Base-by-base conservation (phyloP, 2,113 vertebrate genomes). In the Bufo gargarizans region DNA sequence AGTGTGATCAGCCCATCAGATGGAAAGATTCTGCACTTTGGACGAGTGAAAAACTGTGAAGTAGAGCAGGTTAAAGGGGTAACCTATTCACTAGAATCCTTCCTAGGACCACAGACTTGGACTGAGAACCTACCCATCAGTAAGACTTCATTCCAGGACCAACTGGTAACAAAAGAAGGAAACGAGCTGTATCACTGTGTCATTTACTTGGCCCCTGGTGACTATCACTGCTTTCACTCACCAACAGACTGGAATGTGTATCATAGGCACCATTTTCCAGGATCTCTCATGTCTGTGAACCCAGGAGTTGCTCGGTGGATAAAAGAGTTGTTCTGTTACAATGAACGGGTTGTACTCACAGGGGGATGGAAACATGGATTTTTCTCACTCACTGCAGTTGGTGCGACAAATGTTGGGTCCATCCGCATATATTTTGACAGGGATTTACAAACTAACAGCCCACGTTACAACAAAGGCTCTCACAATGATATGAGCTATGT, bases 1-100 rank as follows among this genome's bases (percentile, higher is more conserved):
- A 96, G 96, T 0, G 95, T 99, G 97, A 96, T 96, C 49, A 99
- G 97, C 90, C 98, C 98, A 0, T 97, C 98, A 0, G 98, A 99
- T 79, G 98, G 98, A 20, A 97, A 94, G 92, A 98, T 99, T 91
- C 96, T 99, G 61, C 98, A 97, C 91, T 99, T 99, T 4, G 98
- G 98, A 17, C 95, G 95, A 11, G 96, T 99, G 13, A 95, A 96
- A 92, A 99, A 98, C 92, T 97, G 96, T 0, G 97, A 99, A 91
- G 97, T 99, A 78, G 98, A 99, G 91, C 98, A 99, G 92, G 98
- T 99, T 50, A 99, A 99, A 90, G 98, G 98, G 0, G 96, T 99
- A 82, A 99, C 98, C 55, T 99, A 99, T 84, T 99, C 97, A 6
- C 91, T 99, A 89, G 97, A 99, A 90, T 96, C 95, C 0, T 99